Conservation (phyloP, 2,888 invertebrate genomes). For the Corbicula japonica region DNA sequence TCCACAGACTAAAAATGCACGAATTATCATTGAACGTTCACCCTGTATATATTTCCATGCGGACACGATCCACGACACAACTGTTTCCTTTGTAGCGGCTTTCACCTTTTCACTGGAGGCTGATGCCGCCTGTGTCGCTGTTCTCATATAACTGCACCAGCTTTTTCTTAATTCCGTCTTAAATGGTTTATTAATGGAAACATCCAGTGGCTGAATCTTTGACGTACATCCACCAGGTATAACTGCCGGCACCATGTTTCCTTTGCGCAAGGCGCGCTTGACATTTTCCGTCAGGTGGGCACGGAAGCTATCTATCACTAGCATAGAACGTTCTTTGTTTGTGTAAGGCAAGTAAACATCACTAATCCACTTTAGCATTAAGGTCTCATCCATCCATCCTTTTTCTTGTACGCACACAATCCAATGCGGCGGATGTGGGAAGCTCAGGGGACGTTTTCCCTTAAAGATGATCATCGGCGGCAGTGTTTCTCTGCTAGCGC, state of each 20-base stretch:
- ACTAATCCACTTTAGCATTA: constrained; percentile 38
- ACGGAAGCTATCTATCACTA: constrained; percentile 44
- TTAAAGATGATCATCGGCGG: constrained; percentile 45
- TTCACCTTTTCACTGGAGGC: too few relatives aligned
- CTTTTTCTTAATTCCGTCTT: constrained; percentile 26
- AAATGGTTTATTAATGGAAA: constrained; percentile 49
- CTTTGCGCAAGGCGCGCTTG: constrained; percentile 20
- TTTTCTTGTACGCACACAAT: too few relatives aligned
- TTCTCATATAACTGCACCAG: too few relatives aligned
- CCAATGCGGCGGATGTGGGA: constrained; percentile 22
- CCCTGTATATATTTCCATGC: background rate
- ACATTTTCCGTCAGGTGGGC: constrained; percentile 39
- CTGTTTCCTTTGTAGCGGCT: constrained; percentile 11
- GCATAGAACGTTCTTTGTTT: constrained; percentile 25
- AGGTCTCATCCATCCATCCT: too few relatives aligned
- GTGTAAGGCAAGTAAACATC: constrained; percentile 27
- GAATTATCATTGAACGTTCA: too few relatives aligned
- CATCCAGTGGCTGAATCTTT: constrained; percentile 41
- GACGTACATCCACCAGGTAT: too few relatives aligned
- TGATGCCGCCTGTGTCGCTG: too few relatives aligned
- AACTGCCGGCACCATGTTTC: constrained; percentile 7
- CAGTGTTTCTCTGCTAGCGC: constrained; percentile 4
- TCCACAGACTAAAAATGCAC: too few relatives aligned
- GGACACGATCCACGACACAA: background rate
- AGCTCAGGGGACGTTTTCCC: constrained; percentile 24